These are phyloP conservation scores for Trichogramma dendrolimi DNA, from an alignment of 2,888 invertebrate species.

Conservation along the genomic window DNA sequence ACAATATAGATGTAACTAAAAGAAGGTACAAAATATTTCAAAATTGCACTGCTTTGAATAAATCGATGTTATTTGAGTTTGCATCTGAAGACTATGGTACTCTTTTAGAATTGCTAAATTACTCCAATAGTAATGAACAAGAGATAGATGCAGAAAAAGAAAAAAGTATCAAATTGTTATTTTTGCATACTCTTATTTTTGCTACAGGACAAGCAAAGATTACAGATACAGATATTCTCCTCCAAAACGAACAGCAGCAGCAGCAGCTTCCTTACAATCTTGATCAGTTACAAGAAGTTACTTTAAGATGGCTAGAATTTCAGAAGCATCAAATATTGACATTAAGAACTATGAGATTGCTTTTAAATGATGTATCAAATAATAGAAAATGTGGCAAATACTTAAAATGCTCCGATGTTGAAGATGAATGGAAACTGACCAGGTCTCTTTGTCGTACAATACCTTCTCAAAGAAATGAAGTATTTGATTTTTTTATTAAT, in stretches of 20 bases:
- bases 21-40: constrained; percentile 19
- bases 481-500: constrained; percentile 7
- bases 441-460: constrained; percentile 6
- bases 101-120: constrained; percentile 1
- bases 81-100: not conserved
- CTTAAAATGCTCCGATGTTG: constrained; percentile 26
- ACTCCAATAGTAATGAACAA: constrained; percentile 1
- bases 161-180: constrained; percentile 13
- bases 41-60: constrained; percentile 8
- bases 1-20: constrained; percentile 17
- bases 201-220: constrained; percentile 8
- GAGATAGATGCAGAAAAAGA: not conserved
- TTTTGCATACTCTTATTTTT: constrained; percentile 20
- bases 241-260: constrained; percentile 27
- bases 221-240: constrained; percentile 23
- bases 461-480: not conserved
- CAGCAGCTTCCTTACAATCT: constrained; percentile 33
- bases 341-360: constrained; percentile 31
- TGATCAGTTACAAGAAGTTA: constrained; percentile 38
- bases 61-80: constrained; percentile 14
- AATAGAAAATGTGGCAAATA: constrained; percentile 33
- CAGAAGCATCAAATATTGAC: constrained; percentile 33
- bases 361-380: constrained; percentile 35
- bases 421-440: constrained; percentile 31
- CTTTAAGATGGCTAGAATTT: constrained; percentile 40